A percentile compares a stretch with the other conserved stretches of the same genome.
Conservation (phyloP, 1,140 invertebrate species). For the Drosophila auraria region DNA sequence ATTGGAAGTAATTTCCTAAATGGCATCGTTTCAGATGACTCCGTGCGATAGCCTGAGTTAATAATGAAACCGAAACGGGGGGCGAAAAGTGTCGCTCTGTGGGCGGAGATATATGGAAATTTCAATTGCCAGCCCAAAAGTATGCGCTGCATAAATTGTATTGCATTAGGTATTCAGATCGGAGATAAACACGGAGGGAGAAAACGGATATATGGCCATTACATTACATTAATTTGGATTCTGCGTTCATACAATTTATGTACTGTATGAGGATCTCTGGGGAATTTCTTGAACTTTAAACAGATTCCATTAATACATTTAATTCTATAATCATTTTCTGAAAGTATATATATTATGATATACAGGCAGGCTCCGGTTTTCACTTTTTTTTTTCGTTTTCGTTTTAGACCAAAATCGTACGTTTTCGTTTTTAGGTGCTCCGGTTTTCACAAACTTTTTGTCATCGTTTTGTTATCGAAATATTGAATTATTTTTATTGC, state of each 20-base stretch:
- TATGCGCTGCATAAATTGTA: conserved; percentile 20
- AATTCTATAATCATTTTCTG: too few relatives aligned
- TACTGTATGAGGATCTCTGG: too few relatives aligned
- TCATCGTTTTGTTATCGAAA: too few relatives aligned
- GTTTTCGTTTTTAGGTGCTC: too few relatives aligned
- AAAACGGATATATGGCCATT: conserved; percentile 16
- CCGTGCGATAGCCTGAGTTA: conserved; percentile 36
- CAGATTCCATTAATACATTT: too few relatives aligned
- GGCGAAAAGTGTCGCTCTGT: conserved; percentile 7
- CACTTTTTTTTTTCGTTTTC: too few relatives aligned
- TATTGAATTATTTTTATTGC: too few relatives aligned
- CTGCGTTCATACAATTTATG: too few relatives aligned
- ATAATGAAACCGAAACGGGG: conserved; percentile 38
- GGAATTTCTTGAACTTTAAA: not conserved
- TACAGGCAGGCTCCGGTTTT: too few relatives aligned
- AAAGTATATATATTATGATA: too few relatives aligned
- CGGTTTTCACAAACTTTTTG: too few relatives aligned
- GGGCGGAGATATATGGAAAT: conserved; percentile 1
- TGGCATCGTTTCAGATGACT: conserved; percentile 58
- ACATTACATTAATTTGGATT: conserved; percentile 7
- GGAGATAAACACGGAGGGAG: not conserved
- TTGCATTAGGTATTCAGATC: conserved; percentile 9
- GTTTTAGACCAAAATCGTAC: too few relatives aligned
- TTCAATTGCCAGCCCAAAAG: conserved; percentile 32
- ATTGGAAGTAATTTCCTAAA: conserved; percentile 65